Conservation (phyloP, 2,113 vertebrate species). For the Trichechus manatus region DNA sequence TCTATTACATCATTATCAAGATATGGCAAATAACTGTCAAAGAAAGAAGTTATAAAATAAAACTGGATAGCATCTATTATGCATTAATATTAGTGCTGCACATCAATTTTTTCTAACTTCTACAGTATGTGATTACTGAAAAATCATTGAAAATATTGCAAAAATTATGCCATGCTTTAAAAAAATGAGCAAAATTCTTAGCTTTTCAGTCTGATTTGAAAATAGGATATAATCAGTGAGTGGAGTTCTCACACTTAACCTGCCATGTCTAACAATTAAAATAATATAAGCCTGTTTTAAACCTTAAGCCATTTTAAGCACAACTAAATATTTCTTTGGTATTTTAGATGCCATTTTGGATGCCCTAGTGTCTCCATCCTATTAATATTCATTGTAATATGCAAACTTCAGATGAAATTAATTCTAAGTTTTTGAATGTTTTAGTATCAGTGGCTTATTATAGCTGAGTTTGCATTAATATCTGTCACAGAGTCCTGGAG, state of each 20-base stretch:
- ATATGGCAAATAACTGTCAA: constrained; percentile 61
- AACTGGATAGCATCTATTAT: constrained; percentile 42
- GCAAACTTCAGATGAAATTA: constrained; percentile 2
- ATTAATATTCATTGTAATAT: neutral
- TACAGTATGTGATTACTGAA: neutral
- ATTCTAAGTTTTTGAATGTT: neutral
- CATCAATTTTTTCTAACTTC: constrained; percentile 62
- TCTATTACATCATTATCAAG: constrained; percentile 70
- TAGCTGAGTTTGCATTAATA: neutral
- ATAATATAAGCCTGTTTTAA: constrained; percentile 39
- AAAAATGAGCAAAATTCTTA: constrained; percentile 12
- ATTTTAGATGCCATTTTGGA: constrained; percentile 3
- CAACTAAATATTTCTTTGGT: neutral
- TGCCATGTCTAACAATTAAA: neutral
- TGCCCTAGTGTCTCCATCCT: neutral
- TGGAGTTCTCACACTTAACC: neutral
- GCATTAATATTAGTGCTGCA: constrained; percentile 55
- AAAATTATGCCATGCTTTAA: neutral
- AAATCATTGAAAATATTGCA: constrained; percentile 57
- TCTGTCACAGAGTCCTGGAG: neutral
- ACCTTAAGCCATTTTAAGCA: neutral
- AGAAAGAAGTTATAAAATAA: constrained; percentile 72
- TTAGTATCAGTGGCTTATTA: neutral
- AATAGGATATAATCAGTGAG: neutral
- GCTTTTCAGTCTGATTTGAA: neutral